Conservation (phyloP, 1,140 invertebrate genomes). For the Trypoxylus dichotomus region DNA sequence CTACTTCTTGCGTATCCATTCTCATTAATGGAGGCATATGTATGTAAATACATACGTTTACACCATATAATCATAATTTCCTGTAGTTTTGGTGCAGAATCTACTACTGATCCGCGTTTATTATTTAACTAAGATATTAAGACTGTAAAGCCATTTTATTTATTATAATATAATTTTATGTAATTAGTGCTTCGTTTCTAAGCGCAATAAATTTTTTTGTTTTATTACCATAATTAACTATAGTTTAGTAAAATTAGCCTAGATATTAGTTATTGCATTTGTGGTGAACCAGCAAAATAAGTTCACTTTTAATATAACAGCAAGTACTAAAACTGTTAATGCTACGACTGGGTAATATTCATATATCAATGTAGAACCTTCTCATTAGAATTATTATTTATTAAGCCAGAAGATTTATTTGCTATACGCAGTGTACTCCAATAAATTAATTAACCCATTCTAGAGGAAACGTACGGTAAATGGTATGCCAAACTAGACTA, state of each 20-base stretch:
- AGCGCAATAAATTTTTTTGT: not conserved
- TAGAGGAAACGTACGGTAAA: not conserved
- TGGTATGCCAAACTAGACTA: not conserved
- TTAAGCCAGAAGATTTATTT: not conserved
- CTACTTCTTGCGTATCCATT: too few relatives aligned
- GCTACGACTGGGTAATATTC: not conserved
- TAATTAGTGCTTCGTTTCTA: not conserved
- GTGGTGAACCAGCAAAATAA: not conserved
- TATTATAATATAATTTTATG: not conserved
- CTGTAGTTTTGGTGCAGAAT: not conserved
- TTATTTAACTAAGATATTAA: too few relatives aligned
- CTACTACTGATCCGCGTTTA: too few relatives aligned
- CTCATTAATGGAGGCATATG: not conserved
- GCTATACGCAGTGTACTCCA: not conserved
- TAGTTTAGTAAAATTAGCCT: not conserved
- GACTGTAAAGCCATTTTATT: too few relatives aligned
- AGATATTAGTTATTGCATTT: not conserved
- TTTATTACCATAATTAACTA: not conserved
- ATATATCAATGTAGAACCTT: slow-evolving; percentile 2
- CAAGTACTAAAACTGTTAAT: not conserved
- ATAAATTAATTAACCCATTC: not conserved
- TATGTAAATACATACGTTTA: too few relatives aligned
- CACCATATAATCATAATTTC: not conserved
- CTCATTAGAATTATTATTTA: not conserved
- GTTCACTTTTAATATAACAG: not conserved